Base-by-base conservation (phyloP, 1,140 invertebrate genomes). In the Ptiloglossa arizonensis region DNA sequence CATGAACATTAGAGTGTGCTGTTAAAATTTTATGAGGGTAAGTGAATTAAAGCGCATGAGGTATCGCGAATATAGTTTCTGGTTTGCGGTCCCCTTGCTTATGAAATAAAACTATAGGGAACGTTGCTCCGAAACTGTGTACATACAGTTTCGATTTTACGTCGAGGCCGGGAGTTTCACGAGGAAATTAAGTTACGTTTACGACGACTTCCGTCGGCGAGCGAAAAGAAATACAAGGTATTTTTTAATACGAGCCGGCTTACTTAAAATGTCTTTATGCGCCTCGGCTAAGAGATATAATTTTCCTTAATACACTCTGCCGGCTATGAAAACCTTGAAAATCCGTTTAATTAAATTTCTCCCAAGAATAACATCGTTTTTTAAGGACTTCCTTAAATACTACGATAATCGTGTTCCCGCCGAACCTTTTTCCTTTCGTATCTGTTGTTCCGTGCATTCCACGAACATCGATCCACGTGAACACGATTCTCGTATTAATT, bases 111-210 rank as follows among this genome's bases (percentile, higher is more conserved):
- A 67, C 41, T 48, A 46, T 27, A 29, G 17, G 27, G 54, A n/a
- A 19, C 13, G n/a, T 38, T 46, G n/a, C 29, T 5, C 15, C n/a
- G 41, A 29, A 77, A 59, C 35, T n/a, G n/a, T 24, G 57, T 19
- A 41, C 59, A 41, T 35, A n/a, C n/a, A 27, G 57, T 46, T 77
- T 70, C 67, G 56, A 62, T 77, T 41, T 71, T 63, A 50, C 13
- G 24, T 19, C 1, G 11, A 32, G 1, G 19, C 3, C 1, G 11
- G n/a, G 48, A 77, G 46, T 71, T 71, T 62, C 57, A 59, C 68
- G n/a, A 15, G 64, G 46, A 62, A 71, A 71, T 77, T 70, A 71
- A 77, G 71, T 77, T 77, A 63, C 67, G 19, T 56, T 77, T 46
- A 77, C 68, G 57, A 29, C 41, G 73, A 32, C 48, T 77, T 63